Base-by-base conservation (phyloP, 2,113 vertebrate species). In the Otus sunia region DNA sequence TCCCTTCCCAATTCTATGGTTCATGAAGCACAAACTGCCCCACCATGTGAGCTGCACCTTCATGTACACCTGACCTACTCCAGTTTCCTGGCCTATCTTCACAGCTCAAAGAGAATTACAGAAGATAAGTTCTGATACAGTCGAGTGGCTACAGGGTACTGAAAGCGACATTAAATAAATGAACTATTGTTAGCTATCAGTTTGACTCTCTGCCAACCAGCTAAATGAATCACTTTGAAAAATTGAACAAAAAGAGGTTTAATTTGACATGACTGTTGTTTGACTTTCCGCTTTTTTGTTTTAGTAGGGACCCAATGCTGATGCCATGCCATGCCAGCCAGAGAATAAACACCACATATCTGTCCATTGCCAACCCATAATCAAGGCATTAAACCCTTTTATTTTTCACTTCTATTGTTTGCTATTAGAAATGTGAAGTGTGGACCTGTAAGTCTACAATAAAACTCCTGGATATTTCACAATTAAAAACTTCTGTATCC, bases 111-210 rank as follows among this genome's bases (percentile, higher is more conserved):
- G 69, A 82, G 91, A 97, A 90, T 60, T 92, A 88, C n/a, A 47
- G 78, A 90, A 97, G 96, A 97, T 96, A 97, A 96, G 92, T 94
- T 73, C 92, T 79, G 92, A 82, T 90, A 85, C 94, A 95, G 92
- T 58, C 5, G 15, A 96, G 86, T 95, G 96, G 55, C 86, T 91
- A 86, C 62, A 85, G 58, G 58, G 69, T 91, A 97, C 87, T 92
- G 89, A 94, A 96, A 94, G 85, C 29, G 21, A 84, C 90, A 47
- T 76, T 86, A 88, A 96, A 97, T 90, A 95, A 96, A 94, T 94
- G 94, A 93, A 39, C 88, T 96, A 96, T 97, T 96, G 94, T 95
- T 97, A 92, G 86, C 66, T 96, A 94, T 96, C 96, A 96, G 90
- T 85, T 94, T 91, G 96, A 83, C 63, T 72, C n/a, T 49, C 34